These are phyloP conservation scores for Drosophila sulfurigaster DNA, from an alignment of 1,140 invertebrate species.

Conservation along the genomic window DNA sequence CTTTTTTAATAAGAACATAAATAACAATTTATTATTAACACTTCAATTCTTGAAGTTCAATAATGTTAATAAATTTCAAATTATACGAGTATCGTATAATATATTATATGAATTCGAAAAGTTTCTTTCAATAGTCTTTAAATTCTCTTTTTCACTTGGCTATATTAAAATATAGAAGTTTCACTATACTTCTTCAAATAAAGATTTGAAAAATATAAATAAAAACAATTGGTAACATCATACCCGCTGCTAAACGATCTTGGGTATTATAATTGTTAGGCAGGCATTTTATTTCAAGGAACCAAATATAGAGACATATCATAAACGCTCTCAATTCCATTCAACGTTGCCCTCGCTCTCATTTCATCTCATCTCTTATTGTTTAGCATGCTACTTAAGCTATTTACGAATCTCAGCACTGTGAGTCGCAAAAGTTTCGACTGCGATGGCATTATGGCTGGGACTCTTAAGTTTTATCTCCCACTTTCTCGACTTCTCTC, in stretches of 20 bases:
- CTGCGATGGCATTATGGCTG: slow-evolving; percentile 5
- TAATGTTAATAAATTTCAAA: too few relatives aligned
- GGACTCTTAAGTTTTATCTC: slow-evolving; percentile 35
- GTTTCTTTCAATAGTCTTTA: too few relatives aligned
- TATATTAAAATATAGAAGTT: too few relatives aligned
- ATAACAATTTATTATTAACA: too few relatives aligned
- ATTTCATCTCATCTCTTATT: slow-evolving; percentile 20
- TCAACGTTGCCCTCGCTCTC: not conserved
- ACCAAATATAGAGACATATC: slow-evolving; percentile 26
- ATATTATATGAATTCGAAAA: too few relatives aligned
- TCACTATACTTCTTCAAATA: too few relatives aligned
- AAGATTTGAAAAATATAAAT: too few relatives aligned
- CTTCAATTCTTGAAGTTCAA: too few relatives aligned
- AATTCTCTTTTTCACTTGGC: too few relatives aligned
- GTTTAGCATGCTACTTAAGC: slow-evolving; percentile 65
- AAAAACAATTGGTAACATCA: not conserved
- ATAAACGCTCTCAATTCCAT: slow-evolving; percentile 36
- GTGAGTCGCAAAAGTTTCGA: slow-evolving; percentile 44
- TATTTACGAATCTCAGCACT: slow-evolving; percentile 45
- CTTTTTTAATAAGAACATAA: too few relatives aligned
- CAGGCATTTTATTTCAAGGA: slow-evolving; percentile 29
- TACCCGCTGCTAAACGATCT: not conserved
- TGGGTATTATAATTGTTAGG: slow-evolving; percentile 6
- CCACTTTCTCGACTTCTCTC: slow-evolving; percentile 1
- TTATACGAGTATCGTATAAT: too few relatives aligned